Conservation (phyloP, 2,113 vertebrate genomes). For the Clarias macrocephalus region DNA sequence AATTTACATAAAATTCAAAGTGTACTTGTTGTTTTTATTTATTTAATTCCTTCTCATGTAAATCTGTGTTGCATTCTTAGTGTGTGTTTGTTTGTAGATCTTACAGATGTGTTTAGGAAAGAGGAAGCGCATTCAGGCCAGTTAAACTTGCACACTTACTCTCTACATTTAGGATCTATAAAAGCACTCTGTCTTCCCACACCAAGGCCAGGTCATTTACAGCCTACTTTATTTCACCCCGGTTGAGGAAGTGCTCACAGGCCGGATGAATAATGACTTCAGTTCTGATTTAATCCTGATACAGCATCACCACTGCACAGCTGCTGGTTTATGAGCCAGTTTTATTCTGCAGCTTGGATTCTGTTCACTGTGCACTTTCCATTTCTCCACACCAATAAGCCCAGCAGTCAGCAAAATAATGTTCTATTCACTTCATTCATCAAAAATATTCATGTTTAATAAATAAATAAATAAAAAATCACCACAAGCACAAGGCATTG, state of each 20-base stretch:
- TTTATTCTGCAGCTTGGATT: constrained; percentile 1
- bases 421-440: neutral
- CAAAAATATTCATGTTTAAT: neutral
- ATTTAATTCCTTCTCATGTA: neutral
- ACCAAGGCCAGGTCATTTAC: neutral
- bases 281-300: constrained; percentile 4
- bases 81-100: neutral
- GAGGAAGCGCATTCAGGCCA: no score
- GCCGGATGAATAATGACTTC: neutral
- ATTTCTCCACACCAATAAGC: neutral
- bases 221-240: neutral
- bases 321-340: constrained; percentile 18
- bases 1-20: neutral
- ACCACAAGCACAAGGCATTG: neutral
- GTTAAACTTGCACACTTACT: neutral
- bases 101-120: neutral
- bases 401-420: neutral
- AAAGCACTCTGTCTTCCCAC: neutral
- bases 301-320: constrained; percentile 6
- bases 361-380: neutral
- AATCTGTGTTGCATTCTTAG: neutral
- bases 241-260: neutral
- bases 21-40: neutral
- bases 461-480: neutral
- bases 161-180: neutral